Base-by-base conservation (phyloP, 2,113 vertebrate species). In the Nanorana parkeri region DNA sequence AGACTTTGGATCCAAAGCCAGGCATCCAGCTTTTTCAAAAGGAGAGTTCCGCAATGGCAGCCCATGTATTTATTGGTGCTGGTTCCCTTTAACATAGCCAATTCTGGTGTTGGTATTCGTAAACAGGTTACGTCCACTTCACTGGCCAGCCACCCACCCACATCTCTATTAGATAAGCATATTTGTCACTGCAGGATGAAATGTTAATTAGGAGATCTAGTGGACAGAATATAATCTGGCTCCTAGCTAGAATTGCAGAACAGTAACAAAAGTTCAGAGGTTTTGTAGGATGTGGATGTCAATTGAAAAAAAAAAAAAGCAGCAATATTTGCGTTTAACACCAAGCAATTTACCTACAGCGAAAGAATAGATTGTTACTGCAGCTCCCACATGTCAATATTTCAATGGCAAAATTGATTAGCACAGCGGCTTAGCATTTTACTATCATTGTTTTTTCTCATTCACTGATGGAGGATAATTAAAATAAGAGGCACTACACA, bases 181-280 rank as follows among this genome's bases (percentile, higher is more conserved):
- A 77, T 75, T 60, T 84, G 52, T 55, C 75, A 64, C 13, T 47
- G 41, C 8, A 85, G 71, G 29, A 84, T 87, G 65, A 87, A 90
- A 87, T 8, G 54, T 13, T 60, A 83, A 90, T 93, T 86, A 92
- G 85, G 84, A 91, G 88, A 91, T 90, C 87, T 80, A 90, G 86
- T 84, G 86, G 41, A 65, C 41, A 47, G 11, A 47, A 15, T 47
- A 47, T 10, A 47, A 47, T 47, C 13, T 23, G 2, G 11, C 19
- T n/a, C 58, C 1, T 20, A 47, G 41, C 41, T 47, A 47, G 8
- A 47, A 2, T 47, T 47, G 13, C 1, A 73, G 26, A 21, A 58
- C 4, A 73, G 4, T 21, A 73, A 32, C 26, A 58, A n/a, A 16
- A 5, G 21, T 54, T 54, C 17, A 55, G 5, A 19, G 19, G 28